Base-by-base conservation (phyloP, 2,113 vertebrate species). In the Neofelis nebulosa region DNA sequence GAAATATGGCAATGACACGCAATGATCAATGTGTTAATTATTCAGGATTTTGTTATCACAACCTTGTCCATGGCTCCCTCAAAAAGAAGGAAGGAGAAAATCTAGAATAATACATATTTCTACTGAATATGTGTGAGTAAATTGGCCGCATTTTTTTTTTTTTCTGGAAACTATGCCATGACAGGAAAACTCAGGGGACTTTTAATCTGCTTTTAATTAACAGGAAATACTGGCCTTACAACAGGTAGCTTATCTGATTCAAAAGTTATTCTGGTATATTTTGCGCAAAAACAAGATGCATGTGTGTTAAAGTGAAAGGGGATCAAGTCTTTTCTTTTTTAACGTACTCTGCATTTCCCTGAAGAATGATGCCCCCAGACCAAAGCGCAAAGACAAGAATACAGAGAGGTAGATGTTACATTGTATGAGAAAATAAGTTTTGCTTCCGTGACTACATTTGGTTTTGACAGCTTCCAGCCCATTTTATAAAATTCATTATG, bases 151-250 rank as follows among this genome's bases (percentile, higher is more conserved):
- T 76, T 78, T 78, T 7, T 3, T 78, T 78, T 10, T 3, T 91
- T 80, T 92, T 93, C 57, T 94, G 13, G 82, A 78, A 66, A 94
- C 87, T 73, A 69, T 66, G 18, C 23, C 36, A 68, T 85, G 25
- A 95, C 41, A 19, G 9, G 15, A 85, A 84, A 15, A 52, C 41
- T 71, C 85, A 41, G 41, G 48, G n/a, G 52, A 91, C 7, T 73
- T 38, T 73, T 96, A 89, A 89, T 95, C 50, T 92, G n/a, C 7
- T 96, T 94, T 81, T 36, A 94, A 92, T 92, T 95, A 87, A n/a
- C 3, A 92, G n/a, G 4, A 96, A 68, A 8, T 31, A 41, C 33
- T 95, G 18, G 18, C 3, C 38, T 15, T 74, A 63, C 71, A 87
- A 91, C 65, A 86, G 63, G n/a, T 0, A 78, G 21, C 29, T 29